Conservation (phyloP, 2,888 invertebrate species). For the Liodrosophila aerea region DNA sequence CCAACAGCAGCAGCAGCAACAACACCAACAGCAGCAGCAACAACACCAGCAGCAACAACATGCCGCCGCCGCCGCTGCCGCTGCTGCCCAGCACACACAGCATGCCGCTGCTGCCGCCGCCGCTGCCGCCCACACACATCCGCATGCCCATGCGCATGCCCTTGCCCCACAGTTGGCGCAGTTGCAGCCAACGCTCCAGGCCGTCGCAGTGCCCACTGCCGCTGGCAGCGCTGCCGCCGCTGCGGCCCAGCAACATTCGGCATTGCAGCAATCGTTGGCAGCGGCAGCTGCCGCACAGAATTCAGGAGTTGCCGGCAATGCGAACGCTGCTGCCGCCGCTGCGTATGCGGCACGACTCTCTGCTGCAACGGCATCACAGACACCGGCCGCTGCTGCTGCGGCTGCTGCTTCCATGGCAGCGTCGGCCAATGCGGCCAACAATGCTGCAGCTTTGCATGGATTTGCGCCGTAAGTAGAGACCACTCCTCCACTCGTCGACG, state of each 20-base stretch:
- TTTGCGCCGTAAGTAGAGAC: conserved; percentile 93
- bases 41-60: conserved; percentile 56
- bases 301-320: conserved; percentile 55
- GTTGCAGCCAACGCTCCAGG: conserved; percentile 60
- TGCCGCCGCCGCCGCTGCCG: conserved; percentile 53
- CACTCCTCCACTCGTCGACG: conserved; percentile 50
- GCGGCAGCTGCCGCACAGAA: conserved; percentile 72
- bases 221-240: conserved; percentile 84
- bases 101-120: conserved; percentile 64
- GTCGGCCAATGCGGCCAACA: conserved; percentile 87
- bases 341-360: conserved; percentile 79
- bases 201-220: conserved; percentile 85
- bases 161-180: conserved; percentile 66
- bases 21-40: conserved; percentile 55
- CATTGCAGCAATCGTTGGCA: conserved; percentile 85
- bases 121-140: conserved; percentile 62
- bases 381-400: conserved; percentile 85
- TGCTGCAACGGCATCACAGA: conserved; percentile 61
- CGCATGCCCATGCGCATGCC: conserved; percentile 65
- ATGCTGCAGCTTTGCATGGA: conserved; percentile 92
- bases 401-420: conserved; percentile 85
- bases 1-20: conserved; percentile 59
- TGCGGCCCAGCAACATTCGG: conserved; percentile 82
- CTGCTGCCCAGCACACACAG: conserved; percentile 61
- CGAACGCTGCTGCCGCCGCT: conserved; percentile 74